A percentile compares a stretch with the other conserved stretches of the same genome.
phyloP scores from a whole-genome alignment of 2,113 vertebrate genomes.

The Phodopus roborovskii region DNA sequence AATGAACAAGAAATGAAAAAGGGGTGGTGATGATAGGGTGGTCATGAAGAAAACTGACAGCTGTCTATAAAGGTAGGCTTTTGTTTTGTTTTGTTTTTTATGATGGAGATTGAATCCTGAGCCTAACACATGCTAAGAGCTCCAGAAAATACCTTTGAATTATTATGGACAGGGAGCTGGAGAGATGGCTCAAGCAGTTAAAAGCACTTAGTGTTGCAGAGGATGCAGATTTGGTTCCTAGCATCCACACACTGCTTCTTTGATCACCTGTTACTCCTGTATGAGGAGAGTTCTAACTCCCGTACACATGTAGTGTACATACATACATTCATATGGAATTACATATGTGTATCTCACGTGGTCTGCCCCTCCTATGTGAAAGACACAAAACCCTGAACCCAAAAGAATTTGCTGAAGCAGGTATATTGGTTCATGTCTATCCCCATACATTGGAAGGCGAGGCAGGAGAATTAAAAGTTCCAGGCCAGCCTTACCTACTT shows the following conservation, averaged over 20 bases:
- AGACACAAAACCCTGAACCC: background rate
- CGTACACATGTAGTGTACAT: background rate
- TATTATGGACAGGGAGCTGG: background rate
- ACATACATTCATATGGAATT: background rate
- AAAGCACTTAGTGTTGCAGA: background rate
- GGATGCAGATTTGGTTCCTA: background rate
- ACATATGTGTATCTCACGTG: background rate
- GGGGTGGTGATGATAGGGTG: background rate
- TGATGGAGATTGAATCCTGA: background rate
- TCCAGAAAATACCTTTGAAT: background rate
- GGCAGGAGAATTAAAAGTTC: background rate
- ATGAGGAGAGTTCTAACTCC: background rate
- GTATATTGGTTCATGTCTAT: background rate
- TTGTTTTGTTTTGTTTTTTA: background rate
- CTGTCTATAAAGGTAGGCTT: background rate
- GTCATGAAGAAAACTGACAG: background rate
- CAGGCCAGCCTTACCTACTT: background rate
- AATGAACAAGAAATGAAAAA: background rate
- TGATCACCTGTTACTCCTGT: background rate
- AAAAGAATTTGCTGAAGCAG: background rate
- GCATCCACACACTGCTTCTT: background rate
- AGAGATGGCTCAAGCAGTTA: background rate
- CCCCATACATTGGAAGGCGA: background rate
- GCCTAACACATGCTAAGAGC: background rate
- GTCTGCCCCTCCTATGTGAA: background rate